phyloP scores from a whole-genome alignment of 2,113 vertebrate genomes.

The Eretmochelys imbricata region DNA sequence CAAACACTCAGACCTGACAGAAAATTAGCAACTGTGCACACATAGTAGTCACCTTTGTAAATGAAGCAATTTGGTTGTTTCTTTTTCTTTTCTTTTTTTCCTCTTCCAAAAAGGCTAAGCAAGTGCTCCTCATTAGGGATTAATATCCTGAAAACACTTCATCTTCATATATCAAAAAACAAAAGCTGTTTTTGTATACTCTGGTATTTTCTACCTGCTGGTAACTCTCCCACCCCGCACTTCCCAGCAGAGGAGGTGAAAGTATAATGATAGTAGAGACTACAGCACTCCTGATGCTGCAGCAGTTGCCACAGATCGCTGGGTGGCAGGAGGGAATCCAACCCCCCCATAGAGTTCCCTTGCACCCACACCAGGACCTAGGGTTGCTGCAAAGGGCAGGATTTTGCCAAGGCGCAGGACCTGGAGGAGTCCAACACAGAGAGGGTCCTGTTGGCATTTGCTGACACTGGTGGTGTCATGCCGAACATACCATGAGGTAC shows the following conservation, averaged over 20 bases:
- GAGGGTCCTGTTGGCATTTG: not conserved
- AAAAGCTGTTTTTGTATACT: not conserved
- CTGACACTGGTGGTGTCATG: not conserved
- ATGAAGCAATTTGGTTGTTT: not conserved
- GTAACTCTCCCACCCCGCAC: accelerated
- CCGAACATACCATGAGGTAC: not conserved
- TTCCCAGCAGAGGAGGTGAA: not conserved
- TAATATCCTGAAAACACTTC: not conserved
- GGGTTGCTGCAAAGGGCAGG: not conserved
- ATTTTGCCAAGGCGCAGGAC: not conserved
- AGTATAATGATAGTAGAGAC: not conserved
- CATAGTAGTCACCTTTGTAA: not conserved
- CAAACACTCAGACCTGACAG: not conserved
- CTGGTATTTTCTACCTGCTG: not conserved
- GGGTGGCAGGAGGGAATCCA: not conserved
- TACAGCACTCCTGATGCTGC: not conserved
- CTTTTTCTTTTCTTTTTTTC: not conserved
- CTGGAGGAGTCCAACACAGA: not conserved
- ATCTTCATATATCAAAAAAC: not conserved
- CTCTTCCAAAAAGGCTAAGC: not conserved
- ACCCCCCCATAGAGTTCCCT: not conserved
- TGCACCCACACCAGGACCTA: not conserved
- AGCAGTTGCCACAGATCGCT: not conserved
- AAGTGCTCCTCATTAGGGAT: not conserved
- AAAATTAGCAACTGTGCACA: not conserved